Base-by-base conservation (phyloP, 2,113 vertebrate species). In the Ceuthmochares aereus region DNA sequence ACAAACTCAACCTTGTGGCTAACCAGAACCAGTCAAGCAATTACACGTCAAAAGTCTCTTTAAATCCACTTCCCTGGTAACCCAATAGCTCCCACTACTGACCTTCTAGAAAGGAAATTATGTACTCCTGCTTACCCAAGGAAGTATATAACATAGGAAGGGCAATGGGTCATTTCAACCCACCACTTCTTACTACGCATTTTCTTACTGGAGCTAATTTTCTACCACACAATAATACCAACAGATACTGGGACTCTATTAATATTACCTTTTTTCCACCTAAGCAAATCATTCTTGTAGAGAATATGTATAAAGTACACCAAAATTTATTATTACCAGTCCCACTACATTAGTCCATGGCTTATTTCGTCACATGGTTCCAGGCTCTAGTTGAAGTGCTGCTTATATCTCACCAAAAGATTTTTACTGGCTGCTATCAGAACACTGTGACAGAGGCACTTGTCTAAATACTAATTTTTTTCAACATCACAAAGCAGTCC, bases 61-160 rank as follows among this genome's bases (percentile, higher is more conserved):
- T 64, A 91, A 95, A 93, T 90, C 88, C 81, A 90, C 70, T 60
- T 93, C 80, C 79, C 25, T 51, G 12, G 75, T 72, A 97, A 97
- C 76, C 88, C 70, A 93, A 92, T 36, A 94, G 92, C 76, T 97
- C 78, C 76, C 36, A 73, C 90, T 84, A n/a, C 79, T 95, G 95
- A 97, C 84, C 95, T 96, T 75, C 81, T 42, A 27, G 58, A 62
- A 75, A 92, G 79, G 80, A 96, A 96, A 93, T 5, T 15, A 83
- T 70, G 45, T 60, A n/a, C 73, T 93, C 3, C 0, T 60, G 54
- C 36, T 69, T 40, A 54, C 29, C 34, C 6, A 8, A 88, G 51
- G 66, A 92, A 89, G 26, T 36, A 51, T n/a, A 85, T 84, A 69
- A 84, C 4, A 25, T 10, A 82, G 45, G 26, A 22, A 56, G 92